Evolutionary conservation across 1,140 invertebrate genomes (phyloP), one percentile per base, ranked within the genome.

Genomic region (Drosophila tani): DNA sequence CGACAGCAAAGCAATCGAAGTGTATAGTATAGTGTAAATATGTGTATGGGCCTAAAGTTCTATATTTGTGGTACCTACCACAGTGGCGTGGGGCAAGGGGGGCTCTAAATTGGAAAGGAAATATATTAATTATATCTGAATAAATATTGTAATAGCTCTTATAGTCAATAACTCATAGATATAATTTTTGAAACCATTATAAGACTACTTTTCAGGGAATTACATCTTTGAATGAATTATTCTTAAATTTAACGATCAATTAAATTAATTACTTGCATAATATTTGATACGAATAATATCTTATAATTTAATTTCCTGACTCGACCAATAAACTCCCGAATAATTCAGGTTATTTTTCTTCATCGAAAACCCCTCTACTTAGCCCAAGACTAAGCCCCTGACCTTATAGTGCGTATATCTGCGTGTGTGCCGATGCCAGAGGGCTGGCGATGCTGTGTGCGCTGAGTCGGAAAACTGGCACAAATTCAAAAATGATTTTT

Each of bases 401-500:
- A 73, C 51, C 68, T 58, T 32, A 12, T 51, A 65, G 35, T 67
- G 58, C 49, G 53, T 73, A 38, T 40, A 50, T 24, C 15, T 50
- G 7, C 45, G 15, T 64, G 11, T 27, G n/a, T 51, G 21, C 57
- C 21, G 35, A 35, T 63, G 60, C 40, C 47, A 15, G 53, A 75
- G 83, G 75, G 79, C 67, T 64, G 6, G 27, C 27, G 27, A 29
- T 29, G 38, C 49, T 59, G 29, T 64, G 45, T 58, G 64, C 45
- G 64, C 40, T 55, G 65, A 55, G 49, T 40, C 46, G 82, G 75
- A 73, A 88, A 88, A 81, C 85, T 88, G 85, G 85, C 85, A 88
- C 85, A 85, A 81, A 82, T 90, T 88, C 85, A 88, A 88, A 90
- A 88, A 85, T 79, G 73, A 84, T 85, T 90, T 88, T 88, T 88